Percentiles rank a stretch among this genome's conserved stretches.
phyloP scores from a whole-genome alignment of 1,140 invertebrate genomes.

The Leptopilina boulardi region DNA sequence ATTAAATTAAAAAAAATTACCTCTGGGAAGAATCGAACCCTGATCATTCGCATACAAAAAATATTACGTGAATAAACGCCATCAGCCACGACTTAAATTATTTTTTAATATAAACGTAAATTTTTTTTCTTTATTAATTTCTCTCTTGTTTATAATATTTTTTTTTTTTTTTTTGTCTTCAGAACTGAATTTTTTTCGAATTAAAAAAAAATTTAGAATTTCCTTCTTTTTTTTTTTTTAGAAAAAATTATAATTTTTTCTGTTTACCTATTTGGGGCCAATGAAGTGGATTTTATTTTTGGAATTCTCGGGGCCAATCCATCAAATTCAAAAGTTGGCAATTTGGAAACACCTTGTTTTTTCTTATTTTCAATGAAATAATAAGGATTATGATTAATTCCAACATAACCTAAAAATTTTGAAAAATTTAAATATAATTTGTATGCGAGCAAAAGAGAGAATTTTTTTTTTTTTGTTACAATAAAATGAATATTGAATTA shows the following conservation, averaged over 20 bases:
- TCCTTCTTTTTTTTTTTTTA: too few species aligned
- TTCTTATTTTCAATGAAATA: slow-evolving; percentile 49
- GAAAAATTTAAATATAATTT: background rate
- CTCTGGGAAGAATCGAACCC: too few species aligned
- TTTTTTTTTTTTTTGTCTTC: background rate
- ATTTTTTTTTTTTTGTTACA: background rate
- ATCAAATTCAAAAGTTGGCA: slow-evolving; percentile 54
- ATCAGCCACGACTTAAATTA: too few species aligned
- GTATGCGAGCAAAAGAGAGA: too few species aligned
- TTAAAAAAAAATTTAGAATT: too few species aligned
- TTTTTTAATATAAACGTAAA: too few species aligned
- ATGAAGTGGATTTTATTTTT: slow-evolving; percentile 27
- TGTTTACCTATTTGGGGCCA: slow-evolving; percentile 48
- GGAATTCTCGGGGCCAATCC: slow-evolving; percentile 45
- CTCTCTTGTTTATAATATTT: background rate
- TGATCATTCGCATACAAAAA: too few species aligned
- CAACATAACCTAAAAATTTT: slow-evolving; percentile 48
- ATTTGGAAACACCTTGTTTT: slow-evolving; percentile 29
- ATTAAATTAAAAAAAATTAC: background rate
- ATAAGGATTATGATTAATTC: slow-evolving; percentile 47
- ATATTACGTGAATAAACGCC: too few species aligned
- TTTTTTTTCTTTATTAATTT: too few species aligned
- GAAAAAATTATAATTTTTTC: background rate
- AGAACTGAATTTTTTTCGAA: too few species aligned
- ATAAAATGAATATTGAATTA: too few species aligned